Conservation (phyloP, 2,113 vertebrate species). For the Alaudala cheleensis region DNA sequence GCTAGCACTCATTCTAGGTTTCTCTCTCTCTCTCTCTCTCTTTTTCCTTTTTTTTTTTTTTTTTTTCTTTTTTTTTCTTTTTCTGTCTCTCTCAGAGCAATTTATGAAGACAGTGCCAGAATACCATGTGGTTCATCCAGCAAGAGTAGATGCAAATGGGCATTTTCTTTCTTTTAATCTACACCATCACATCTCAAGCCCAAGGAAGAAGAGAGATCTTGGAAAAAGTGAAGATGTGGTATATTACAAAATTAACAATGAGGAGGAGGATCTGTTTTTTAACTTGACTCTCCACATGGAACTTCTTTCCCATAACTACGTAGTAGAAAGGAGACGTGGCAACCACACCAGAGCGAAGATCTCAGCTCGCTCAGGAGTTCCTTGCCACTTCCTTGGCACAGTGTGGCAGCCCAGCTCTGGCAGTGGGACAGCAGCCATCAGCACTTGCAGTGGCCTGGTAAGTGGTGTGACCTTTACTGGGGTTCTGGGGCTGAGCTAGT, state of each 20-base stretch:
- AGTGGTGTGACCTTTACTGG: conserved; percentile 51
- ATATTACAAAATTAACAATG: conserved; percentile 83
- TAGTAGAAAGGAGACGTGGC: conserved; percentile 84
- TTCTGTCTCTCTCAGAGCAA: conserved; percentile 64
- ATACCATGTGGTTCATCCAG: conserved; percentile 82
- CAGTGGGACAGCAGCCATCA: conserved; percentile 83
- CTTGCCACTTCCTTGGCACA: conserved; percentile 86
- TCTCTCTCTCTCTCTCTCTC: neutral
- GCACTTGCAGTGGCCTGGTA: conserved; percentile 91
- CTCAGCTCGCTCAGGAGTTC: neutral
- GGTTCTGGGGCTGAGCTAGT: neutral
- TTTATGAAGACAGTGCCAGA: conserved; percentile 74
- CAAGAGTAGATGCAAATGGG: conserved; percentile 80
- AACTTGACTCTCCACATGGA: conserved; percentile 82
- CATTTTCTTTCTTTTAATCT: conserved; percentile 84
- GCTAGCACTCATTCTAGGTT: neutral
- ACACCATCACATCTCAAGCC: conserved; percentile 63
- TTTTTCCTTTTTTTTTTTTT: neutral
- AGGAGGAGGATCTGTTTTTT: conserved; percentile 80
- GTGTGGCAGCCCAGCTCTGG: conserved; percentile 51
- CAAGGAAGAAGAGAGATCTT: conserved; percentile 77
- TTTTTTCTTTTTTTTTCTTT: neutral
- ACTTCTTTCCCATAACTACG: conserved; percentile 83
- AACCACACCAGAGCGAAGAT: conserved; percentile 72
- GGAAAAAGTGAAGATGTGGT: conserved; percentile 57